Percentiles rank a stretch among this genome's conserved stretches.
phyloP scores from a whole-genome alignment of 2,797 vertebrate genomes.

The Salmo trutta region DNA sequence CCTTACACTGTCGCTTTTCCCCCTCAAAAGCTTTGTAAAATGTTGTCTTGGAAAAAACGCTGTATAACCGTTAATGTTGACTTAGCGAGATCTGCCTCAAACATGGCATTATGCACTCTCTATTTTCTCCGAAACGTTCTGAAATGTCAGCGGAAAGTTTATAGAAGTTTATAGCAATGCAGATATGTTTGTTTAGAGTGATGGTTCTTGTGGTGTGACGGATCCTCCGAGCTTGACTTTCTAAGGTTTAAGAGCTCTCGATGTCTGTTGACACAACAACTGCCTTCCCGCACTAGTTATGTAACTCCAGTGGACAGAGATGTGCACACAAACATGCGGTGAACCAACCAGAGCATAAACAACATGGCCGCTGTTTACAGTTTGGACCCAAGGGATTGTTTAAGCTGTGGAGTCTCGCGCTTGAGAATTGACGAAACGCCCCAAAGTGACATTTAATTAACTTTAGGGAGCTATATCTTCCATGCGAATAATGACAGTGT shows the following conservation, averaged over 20 bases:
- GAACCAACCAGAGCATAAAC: slow-evolving; percentile 56
- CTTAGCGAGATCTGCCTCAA: neutral
- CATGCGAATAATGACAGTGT: slow-evolving; percentile 28
- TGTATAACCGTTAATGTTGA: neutral
- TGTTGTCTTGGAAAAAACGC: neutral
- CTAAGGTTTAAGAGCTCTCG: slow-evolving; percentile 20
- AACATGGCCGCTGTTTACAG: slow-evolving; percentile 64
- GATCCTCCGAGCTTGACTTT: neutral
- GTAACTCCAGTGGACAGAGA: slow-evolving; percentile 30
- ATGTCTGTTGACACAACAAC: slow-evolving; percentile 55
- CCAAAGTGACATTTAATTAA: slow-evolving; percentile 66
- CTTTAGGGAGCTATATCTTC: slow-evolving; percentile 53
- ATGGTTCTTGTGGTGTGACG: slow-evolving; percentile 7
- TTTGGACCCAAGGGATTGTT: slow-evolving; percentile 28
- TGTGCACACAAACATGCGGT: slow-evolving; percentile 45
- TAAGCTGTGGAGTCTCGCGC: slow-evolving; percentile 55
- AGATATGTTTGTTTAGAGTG: slow-evolving; percentile 16
- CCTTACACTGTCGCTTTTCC: neutral
- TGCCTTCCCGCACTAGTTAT: slow-evolving; percentile 27
- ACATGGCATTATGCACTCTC: neutral
- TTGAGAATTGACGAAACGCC: slow-evolving; percentile 58
- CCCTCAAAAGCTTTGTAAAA: slow-evolving; percentile 17
- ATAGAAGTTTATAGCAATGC: neutral
- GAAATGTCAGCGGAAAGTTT: neutral
- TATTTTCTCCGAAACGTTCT: neutral